A percentile compares a stretch with the other conserved stretches of the same genome.
Evolutionary conservation across 2,113 vertebrate genomes (phyloP).

Genomic region (Talpa occidentalis): DNA sequence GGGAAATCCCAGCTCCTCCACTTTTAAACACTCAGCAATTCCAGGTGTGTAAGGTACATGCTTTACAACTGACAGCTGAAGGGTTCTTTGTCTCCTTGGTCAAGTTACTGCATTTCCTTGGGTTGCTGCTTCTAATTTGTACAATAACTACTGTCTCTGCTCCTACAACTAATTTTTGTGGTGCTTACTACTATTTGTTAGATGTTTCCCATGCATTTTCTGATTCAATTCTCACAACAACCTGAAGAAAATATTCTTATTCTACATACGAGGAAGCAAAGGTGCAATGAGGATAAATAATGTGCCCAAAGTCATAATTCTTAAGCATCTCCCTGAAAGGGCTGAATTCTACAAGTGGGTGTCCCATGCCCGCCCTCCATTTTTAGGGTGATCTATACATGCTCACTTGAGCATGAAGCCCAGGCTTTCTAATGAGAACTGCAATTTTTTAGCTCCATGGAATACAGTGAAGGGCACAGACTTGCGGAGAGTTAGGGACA

Average conservation of each 20-base stretch:
- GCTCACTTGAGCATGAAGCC: fast-evolving
- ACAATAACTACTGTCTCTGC: neutral
- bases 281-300: neutral
- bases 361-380: neutral
- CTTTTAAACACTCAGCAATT: neutral
- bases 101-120: neutral
- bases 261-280: neutral
- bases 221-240: neutral
- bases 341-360: too few species aligned
- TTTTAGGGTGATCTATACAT: neutral
- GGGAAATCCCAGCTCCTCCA: neutral
- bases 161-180: neutral
- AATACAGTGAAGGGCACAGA: neutral
- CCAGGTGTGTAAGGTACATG: neutral
- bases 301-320: neutral
- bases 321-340: neutral
- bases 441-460: neutral
- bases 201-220: neutral
- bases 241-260: neutral
- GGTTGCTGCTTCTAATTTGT: neutral
- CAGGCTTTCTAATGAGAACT: neutral
- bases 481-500: neutral
- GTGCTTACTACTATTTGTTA: neutral
- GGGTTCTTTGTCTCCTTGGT: neutral
- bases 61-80: neutral